Conservation (phyloP, 2,888 invertebrate species). For the Calliphora vomitoria region DNA sequence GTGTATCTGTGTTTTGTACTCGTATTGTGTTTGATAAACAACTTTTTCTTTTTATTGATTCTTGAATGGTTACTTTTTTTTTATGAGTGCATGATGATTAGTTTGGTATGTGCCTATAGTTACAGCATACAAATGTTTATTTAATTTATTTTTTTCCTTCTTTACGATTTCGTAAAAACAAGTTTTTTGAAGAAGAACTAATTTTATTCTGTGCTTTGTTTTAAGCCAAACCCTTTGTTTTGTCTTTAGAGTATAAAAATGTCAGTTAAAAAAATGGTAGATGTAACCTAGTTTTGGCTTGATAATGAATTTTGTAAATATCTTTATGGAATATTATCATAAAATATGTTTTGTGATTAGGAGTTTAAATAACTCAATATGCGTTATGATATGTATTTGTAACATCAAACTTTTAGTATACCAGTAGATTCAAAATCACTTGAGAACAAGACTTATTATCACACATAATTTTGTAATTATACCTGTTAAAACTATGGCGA, state of each 20-base stretch:
- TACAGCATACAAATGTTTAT: conserved; percentile 61
- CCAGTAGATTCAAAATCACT: too few relatives aligned
- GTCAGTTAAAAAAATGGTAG: background rate
- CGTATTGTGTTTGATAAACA: conserved; percentile 51
- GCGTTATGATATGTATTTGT: too few relatives aligned
- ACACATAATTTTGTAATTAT: too few relatives aligned
- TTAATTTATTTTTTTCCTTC: conserved; percentile 6
- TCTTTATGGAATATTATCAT: too few relatives aligned
- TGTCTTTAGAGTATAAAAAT: background rate
- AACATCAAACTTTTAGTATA: too few relatives aligned
- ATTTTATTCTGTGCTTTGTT: conserved; percentile 14
- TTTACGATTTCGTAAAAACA: conserved; percentile 43
- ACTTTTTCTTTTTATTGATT: conserved; percentile 75
- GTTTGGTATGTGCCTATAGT: conserved; percentile 49
- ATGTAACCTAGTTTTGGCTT: conserved; percentile 18
- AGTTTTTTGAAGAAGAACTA: conserved; percentile 28
- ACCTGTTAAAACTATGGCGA: too few relatives aligned
- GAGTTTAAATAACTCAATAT: too few relatives aligned
- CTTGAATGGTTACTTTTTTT: conserved; percentile 69
- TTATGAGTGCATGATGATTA: conserved; percentile 55
- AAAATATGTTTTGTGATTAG: too few relatives aligned
- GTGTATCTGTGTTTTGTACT: background rate
- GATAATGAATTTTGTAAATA: too few relatives aligned
- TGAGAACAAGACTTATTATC: too few relatives aligned
- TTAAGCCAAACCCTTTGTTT: background rate